Evolutionary conservation across 2,113 vertebrate species (phyloP).

Genomic region (Ammodytes marinus): DNA sequence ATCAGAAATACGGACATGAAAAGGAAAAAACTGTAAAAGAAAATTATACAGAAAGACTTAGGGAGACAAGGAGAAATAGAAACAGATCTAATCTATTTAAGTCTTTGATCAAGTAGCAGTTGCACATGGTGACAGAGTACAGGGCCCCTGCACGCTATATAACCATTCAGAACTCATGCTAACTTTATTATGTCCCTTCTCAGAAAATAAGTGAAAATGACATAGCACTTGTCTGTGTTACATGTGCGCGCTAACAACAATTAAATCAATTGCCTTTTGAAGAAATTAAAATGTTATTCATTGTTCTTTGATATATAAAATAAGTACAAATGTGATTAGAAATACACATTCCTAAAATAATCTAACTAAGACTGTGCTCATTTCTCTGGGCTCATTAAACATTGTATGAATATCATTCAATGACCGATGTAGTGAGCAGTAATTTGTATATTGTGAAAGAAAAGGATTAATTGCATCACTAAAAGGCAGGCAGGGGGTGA

Average conservation of each 20-base stretch:
- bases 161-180: slow-evolving; percentile 62
- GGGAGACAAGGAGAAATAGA: slow-evolving; percentile 54
- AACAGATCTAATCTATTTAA: slow-evolving; percentile 74
- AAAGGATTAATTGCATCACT: slow-evolving; percentile 30
- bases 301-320: slow-evolving; percentile 6
- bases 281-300: slow-evolving; percentile 18
- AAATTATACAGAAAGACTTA: slow-evolving; percentile 26
- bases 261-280: slow-evolving; percentile 16
- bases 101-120: slow-evolving; percentile 76
- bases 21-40: slow-evolving; percentile 9
- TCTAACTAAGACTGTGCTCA: background rate
- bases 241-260: slow-evolving; percentile 26
- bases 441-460: slow-evolving; percentile 13
- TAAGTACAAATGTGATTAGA: background rate
- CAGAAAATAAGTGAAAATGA: slow-evolving; percentile 62
- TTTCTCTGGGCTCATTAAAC: background rate
- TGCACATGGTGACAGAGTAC: slow-evolving; percentile 51
- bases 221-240: slow-evolving; percentile 42
- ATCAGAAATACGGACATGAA: slow-evolving; percentile 29
- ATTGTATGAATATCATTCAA: background rate
- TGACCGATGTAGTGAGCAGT: background rate
- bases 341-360: slow-evolving; percentile 4
- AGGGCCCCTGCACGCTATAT: slow-evolving; percentile 58
- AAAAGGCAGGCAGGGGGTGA: slow-evolving; percentile 38
- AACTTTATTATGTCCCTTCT: slow-evolving; percentile 63